Conservation (phyloP, 2,888 invertebrate genomes). For the Kuschelorhynchus macadamiae region DNA sequence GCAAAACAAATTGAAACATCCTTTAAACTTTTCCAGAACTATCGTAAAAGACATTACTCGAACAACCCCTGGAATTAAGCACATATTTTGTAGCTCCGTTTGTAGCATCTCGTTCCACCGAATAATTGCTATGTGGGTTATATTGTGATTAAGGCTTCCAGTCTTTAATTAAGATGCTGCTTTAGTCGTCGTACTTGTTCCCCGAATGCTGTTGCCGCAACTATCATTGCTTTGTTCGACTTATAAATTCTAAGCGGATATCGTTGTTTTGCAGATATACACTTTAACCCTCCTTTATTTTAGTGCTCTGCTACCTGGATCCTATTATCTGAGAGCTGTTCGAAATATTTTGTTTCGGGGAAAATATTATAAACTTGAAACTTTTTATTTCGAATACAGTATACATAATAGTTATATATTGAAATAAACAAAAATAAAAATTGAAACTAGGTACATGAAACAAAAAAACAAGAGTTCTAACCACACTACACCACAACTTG, state of each 20-base stretch:
- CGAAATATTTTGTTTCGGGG: too few relatives aligned
- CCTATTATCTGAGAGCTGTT: too few relatives aligned
- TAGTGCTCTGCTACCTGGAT: constrained; percentile 11
- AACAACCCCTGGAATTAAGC: constrained; percentile 44
- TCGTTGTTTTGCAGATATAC: constrained; percentile 19
- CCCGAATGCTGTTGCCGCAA: constrained; percentile 42
- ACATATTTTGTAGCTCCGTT: constrained; percentile 47
- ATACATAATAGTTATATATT: too few relatives aligned
- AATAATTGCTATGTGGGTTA: constrained; percentile 48
- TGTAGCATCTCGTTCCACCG: constrained; percentile 43
- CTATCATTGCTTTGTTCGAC: constrained; percentile 44
- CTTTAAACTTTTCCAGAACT: constrained; percentile 34
- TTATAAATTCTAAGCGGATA: constrained; percentile 37
- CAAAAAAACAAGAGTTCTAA: too few relatives aligned
- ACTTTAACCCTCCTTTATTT: constrained; percentile 14
- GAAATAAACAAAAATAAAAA: too few relatives aligned
- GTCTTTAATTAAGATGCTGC: constrained; percentile 50
- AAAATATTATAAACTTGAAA: too few relatives aligned
- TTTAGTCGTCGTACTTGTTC: constrained; percentile 44
- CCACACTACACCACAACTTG: too few relatives aligned
- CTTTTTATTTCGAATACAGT: too few relatives aligned
- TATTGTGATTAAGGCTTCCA: constrained; percentile 49
- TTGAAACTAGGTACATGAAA: too few relatives aligned
- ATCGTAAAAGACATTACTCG: constrained; percentile 43
- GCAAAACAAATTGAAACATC: constrained; percentile 31